Conservation (phyloP, 2,113 vertebrate genomes). For the Saguinus midas region DNA sequence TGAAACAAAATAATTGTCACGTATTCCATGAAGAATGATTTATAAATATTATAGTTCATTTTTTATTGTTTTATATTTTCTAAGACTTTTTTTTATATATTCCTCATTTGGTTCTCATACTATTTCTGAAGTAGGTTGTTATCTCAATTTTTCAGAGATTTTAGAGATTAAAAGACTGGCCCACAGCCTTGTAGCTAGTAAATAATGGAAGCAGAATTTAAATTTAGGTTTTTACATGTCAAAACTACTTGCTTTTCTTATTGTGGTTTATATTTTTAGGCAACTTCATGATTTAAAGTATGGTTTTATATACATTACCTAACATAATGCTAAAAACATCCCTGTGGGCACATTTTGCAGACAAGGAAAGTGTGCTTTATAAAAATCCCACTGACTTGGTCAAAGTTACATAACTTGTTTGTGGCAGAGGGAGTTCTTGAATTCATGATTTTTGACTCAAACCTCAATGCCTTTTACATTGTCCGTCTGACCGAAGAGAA, state of each 20-base stretch:
- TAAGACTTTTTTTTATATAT: background rate
- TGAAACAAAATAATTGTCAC: background rate
- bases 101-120: background rate
- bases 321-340: constrained; percentile 5
- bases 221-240: background rate
- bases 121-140: background rate
- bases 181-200: background rate
- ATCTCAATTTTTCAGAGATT: background rate
- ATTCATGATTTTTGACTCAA: background rate
- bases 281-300: constrained; percentile 19
- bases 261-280: constrained; percentile 24
- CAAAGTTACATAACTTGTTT: constrained; percentile 5
- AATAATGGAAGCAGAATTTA: constrained; percentile 1
- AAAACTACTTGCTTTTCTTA: background rate
- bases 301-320: background rate
- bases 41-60: background rate
- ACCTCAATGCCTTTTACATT: background rate
- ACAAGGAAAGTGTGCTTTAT: background rate
- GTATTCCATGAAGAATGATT: background rate
- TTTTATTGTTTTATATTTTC: background rate
- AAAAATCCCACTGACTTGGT: background rate
- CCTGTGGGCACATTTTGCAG: background rate
- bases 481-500: background rate
- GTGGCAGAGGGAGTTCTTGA: background rate
- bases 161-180: background rate